phyloP scores from a whole-genome alignment of 2,888 invertebrate genomes.

The Chesias legatella region DNA sequence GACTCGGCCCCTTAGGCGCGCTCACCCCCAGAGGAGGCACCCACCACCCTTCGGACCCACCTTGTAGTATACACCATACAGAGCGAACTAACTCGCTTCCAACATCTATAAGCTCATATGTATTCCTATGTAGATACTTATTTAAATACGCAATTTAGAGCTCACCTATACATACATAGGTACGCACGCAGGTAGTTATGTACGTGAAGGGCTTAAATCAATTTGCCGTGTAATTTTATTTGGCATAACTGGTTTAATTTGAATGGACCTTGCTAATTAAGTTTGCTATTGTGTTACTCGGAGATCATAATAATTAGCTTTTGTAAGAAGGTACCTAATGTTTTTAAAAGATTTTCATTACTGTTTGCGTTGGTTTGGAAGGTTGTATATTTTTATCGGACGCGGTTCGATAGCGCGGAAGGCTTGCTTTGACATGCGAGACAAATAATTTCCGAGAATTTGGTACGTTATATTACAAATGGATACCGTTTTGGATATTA shows the following conservation, averaged over 20 bases:
- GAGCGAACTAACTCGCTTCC: constrained; percentile 74
- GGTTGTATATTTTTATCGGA: no score
- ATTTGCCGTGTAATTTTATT: constrained; percentile 60
- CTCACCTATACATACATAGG: constrained; percentile 46
- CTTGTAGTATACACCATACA: constrained; percentile 74
- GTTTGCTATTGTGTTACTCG: constrained; percentile 23
- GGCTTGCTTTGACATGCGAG: no score
- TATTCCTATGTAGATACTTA: constrained; percentile 64
- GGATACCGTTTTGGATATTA: no score
- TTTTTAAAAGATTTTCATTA: no score
- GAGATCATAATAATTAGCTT: constrained; percentile 10
- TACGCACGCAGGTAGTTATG: constrained; percentile 25
- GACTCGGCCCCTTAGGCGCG: constrained; percentile 74
- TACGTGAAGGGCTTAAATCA: constrained; percentile 55
- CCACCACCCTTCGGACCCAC: constrained; percentile 51
- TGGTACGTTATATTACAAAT: no score
- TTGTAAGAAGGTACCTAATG: not conserved
- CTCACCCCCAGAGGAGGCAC: constrained; percentile 48
- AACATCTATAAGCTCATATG: constrained; percentile 73
- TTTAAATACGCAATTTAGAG: constrained; percentile 75
- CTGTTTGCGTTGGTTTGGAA: no score
- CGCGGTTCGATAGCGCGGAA: no score
- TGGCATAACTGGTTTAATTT: constrained; percentile 51
- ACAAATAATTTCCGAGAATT: no score
- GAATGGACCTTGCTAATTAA: constrained; percentile 35